Evolutionary conservation across 2,888 invertebrate genomes (phyloP).

Genomic region (Plagodis dolabraria): DNA sequence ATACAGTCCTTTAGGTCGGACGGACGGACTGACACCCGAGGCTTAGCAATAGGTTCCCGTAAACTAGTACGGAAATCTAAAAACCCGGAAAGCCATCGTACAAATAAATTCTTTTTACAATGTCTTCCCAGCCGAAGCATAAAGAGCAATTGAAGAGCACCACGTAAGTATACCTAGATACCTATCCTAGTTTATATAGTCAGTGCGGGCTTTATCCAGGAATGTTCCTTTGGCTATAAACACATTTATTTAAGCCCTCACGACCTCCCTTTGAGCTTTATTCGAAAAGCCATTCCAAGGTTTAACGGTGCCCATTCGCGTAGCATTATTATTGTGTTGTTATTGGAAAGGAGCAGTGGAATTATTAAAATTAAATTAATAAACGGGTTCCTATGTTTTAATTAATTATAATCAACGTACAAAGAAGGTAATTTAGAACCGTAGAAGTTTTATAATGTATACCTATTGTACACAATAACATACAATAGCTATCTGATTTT

Average conservation of each 20-base stretch:
- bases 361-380: slow-evolving; percentile 48
- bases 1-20: too few species aligned
- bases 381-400: too few species aligned
- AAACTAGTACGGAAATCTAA: too few species aligned
- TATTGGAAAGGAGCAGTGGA: slow-evolving; percentile 58
- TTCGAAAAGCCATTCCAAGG: slow-evolving; percentile 67
- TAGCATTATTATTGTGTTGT: slow-evolving; percentile 67
- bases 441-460: too few species aligned
- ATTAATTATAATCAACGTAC: not conserved
- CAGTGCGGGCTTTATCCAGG: slow-evolving; percentile 38
- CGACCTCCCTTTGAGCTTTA: slow-evolving; percentile 62
- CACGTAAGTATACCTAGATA: slow-evolving; percentile 31
- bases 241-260: slow-evolving; percentile 61
- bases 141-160: slow-evolving; percentile 45
- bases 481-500: too few species aligned
- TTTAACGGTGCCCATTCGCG: slow-evolving; percentile 68
- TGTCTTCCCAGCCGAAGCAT: not conserved
- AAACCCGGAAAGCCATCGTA: too few species aligned
- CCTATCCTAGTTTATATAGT: slow-evolving; percentile 48
- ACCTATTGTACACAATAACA: too few species aligned
- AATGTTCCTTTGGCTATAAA: slow-evolving; percentile 55
- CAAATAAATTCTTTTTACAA: not conserved
- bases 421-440: not conserved
- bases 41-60: too few species aligned
- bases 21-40: too few species aligned